These are phyloP conservation scores for Gymnocheta viridis DNA, from an alignment of 2,888 invertebrate species.

Conservation along the genomic window DNA sequence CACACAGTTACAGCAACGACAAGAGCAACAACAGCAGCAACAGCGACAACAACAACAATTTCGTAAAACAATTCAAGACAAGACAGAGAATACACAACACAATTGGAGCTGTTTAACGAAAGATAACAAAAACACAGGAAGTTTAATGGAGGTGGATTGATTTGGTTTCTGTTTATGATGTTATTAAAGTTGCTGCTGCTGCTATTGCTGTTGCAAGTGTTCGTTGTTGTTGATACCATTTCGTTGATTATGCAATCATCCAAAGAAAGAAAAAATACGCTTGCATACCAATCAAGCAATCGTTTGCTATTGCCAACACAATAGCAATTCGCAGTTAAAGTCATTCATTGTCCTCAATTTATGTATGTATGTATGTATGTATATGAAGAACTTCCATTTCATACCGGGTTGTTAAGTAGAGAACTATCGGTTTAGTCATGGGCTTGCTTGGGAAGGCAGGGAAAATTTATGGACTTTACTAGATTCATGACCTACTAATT, in stretches of 20 bases:
- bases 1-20: conserved; percentile 26
- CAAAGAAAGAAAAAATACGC: conserved; percentile 32
- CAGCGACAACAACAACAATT: conserved; percentile 41
- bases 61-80: conserved; percentile 51
- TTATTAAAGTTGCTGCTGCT: conserved; percentile 24
- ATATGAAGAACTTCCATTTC: conserved; percentile 50
- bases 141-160: conserved; percentile 71
- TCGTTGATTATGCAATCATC: conserved; percentile 73
- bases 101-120: conserved; percentile 30
- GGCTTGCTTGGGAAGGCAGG: too few species aligned
- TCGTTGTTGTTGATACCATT: conserved; percentile 71
- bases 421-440: background rate
- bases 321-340: conserved; percentile 40
- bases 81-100: conserved; percentile 46
- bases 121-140: conserved; percentile 62
- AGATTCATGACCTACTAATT: too few species aligned
- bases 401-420: conserved; percentile 35
- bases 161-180: conserved; percentile 56
- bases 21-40: conserved; percentile 26
- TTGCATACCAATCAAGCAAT: conserved; percentile 60
- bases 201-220: conserved; percentile 53
- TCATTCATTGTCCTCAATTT: conserved; percentile 41
- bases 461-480: too few species aligned
- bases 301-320: conserved; percentile 41
- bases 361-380: too few species aligned